phyloP scores from a whole-genome alignment of 1,140 invertebrate genomes.

The Caenorhabditis latens region DNA sequence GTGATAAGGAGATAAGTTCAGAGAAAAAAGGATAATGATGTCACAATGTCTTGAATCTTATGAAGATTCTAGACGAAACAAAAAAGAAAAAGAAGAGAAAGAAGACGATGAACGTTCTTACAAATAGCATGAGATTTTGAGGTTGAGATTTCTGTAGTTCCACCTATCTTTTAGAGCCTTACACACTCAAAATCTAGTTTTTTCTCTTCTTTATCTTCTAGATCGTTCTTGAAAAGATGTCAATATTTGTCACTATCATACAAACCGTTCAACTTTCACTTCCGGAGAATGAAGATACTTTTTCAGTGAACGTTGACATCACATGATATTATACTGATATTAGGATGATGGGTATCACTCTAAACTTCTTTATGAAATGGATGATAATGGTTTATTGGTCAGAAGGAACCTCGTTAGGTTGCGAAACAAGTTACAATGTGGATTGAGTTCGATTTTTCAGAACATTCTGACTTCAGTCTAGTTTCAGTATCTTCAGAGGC shows the following conservation, averaged over 20 bases:
- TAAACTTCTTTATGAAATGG: too few relatives aligned
- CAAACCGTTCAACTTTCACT: slow-evolving; percentile 32
- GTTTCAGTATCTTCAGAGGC: too few relatives aligned
- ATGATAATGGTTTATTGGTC: too few relatives aligned
- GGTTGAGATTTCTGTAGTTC: neutral
- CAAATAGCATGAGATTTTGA: neutral
- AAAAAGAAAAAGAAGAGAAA: neutral
- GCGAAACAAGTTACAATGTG: too few relatives aligned
- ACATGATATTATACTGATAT: too few relatives aligned
- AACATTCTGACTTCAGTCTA: too few relatives aligned
- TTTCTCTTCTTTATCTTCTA: slow-evolving; percentile 1
- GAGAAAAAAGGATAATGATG: neutral
- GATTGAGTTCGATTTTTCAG: too few relatives aligned
- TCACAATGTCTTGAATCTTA: neutral
- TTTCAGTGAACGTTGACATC: too few relatives aligned
- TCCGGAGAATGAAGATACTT: neutral
- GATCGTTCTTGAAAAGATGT: neutral
- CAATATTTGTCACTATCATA: neutral
- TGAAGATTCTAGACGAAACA: neutral
- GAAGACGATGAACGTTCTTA: neutral
- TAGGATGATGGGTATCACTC: too few relatives aligned
- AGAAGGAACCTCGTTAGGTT: too few relatives aligned
- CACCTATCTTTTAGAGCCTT: slow-evolving; percentile 32
- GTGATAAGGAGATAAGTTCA: slow-evolving; percentile 5
- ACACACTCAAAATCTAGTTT: slow-evolving; percentile 21